Conservation (phyloP, 2,113 vertebrate species). For the Alosa alosa region DNA sequence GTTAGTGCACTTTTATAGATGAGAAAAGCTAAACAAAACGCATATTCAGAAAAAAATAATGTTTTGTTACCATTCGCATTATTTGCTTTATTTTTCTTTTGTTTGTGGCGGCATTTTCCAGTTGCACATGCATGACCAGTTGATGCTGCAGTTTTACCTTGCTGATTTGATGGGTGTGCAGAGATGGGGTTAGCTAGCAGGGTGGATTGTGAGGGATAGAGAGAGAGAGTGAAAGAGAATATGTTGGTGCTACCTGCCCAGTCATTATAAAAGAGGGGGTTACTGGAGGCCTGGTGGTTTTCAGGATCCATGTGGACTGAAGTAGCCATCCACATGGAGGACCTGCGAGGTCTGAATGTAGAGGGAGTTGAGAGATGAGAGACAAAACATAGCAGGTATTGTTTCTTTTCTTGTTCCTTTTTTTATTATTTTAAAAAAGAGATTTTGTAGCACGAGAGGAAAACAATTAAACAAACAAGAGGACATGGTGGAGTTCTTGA, state of each 20-base stretch:
- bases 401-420: slow-evolving; percentile 38
- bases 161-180: slow-evolving; percentile 30
- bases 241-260: slow-evolving; percentile 5
- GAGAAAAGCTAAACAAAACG: slow-evolving; percentile 50
- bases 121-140: slow-evolving; percentile 49
- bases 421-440: slow-evolving; percentile 25
- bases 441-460: slow-evolving; percentile 48
- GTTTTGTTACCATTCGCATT: slow-evolving; percentile 71
- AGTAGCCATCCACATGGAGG: slow-evolving; percentile 40
- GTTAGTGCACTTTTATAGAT: slow-evolving; percentile 74
- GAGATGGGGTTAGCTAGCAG: slow-evolving; percentile 16
- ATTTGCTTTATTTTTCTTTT: slow-evolving; percentile 65
- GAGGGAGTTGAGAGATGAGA: slow-evolving; percentile 35
- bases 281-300: not conserved
- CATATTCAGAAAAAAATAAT: slow-evolving; percentile 67
- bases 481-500: slow-evolving; percentile 33
- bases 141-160: slow-evolving; percentile 40
- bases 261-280: not conserved
- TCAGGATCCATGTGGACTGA: slow-evolving; percentile 21
- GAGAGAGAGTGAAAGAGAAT: not conserved
- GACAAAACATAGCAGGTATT: slow-evolving; percentile 39
- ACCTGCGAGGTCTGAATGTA: slow-evolving; percentile 40
- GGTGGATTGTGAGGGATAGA: not conserved
- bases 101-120: slow-evolving; percentile 46
- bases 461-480: slow-evolving; percentile 29